phyloP scores from a whole-genome alignment of 1,140 invertebrate species.

The Megalonaias nervosa region DNA sequence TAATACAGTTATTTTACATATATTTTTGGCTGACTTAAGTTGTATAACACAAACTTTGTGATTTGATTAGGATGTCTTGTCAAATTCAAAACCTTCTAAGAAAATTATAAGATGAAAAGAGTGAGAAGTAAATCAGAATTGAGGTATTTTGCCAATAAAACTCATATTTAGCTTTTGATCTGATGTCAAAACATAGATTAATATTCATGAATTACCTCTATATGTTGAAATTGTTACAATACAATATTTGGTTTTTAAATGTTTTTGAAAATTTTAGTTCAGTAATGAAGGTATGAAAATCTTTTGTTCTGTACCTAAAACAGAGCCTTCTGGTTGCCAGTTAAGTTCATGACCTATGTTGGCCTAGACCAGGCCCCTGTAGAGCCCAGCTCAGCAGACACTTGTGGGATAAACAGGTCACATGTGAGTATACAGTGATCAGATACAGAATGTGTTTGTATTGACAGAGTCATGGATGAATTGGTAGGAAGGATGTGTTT shows the following conservation, averaged over 20 bases:
- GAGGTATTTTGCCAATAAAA: too few relatives aligned
- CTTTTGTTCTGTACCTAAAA: too few relatives aligned
- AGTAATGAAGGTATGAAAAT: too few relatives aligned
- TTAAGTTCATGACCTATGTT: constrained; percentile 83
- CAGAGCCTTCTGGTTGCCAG: constrained; percentile 76
- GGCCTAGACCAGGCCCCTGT: constrained; percentile 82
- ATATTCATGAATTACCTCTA: neutral
- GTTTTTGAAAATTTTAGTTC: constrained; percentile 1
- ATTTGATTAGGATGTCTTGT: too few relatives aligned
- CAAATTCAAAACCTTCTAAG: too few relatives aligned
- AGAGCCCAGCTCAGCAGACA: constrained; percentile 77
- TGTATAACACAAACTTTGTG: too few relatives aligned
- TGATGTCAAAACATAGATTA: neutral
- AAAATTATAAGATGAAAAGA: too few relatives aligned
- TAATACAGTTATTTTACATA: too few relatives aligned
- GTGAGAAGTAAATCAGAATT: too few relatives aligned
- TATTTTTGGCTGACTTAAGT: too few relatives aligned
- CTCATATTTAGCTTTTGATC: too few relatives aligned
- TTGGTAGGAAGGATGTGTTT: neutral
- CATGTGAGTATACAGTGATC: constrained; percentile 65
- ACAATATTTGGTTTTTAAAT: neutral
- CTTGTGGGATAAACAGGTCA: constrained; percentile 75
- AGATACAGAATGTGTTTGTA: neutral
- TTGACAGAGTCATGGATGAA: neutral
- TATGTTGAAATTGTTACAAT: neutral